phyloP scores from a whole-genome alignment of 1,140 invertebrate genomes.

The Carposina sasakii region DNA sequence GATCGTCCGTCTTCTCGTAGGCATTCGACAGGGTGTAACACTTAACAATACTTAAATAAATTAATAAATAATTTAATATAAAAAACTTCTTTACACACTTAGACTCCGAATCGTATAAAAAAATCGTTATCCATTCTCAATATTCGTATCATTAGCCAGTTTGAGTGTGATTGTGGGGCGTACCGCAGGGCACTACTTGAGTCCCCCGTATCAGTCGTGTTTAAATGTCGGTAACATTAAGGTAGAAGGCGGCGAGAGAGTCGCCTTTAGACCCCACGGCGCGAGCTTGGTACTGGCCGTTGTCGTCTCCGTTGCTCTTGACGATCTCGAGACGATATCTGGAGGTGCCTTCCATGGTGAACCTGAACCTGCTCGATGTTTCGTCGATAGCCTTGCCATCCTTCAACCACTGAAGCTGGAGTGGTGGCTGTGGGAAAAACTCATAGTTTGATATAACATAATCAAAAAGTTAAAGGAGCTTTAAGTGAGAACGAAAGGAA shows the following conservation, averaged over 20 bases:
- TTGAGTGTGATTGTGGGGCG: conserved; percentile 20
- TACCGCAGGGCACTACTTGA: conserved; percentile 38
- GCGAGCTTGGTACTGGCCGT: conserved; percentile 92
- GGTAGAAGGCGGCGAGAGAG: conserved; percentile 86
- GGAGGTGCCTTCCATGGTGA: conserved; percentile 85
- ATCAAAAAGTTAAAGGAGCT: no score
- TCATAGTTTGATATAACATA: no score
- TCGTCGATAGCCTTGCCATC: conserved; percentile 90
- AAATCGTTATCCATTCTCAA: conserved; percentile 50
- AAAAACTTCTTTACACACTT: conserved; percentile 56
- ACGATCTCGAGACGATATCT: conserved; percentile 84
- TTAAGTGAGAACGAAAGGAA: no score
- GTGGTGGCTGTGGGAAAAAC: conserved; percentile 56
- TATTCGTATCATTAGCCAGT: conserved; percentile 32
- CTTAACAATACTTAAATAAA: conserved; percentile 62
- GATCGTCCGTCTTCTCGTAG: conserved; percentile 51
- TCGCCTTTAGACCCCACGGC: conserved; percentile 90
- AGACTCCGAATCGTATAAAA: conserved; percentile 66
- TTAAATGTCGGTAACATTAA: conserved; percentile 80
- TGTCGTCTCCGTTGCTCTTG: conserved; percentile 83
- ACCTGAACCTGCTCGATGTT: conserved; percentile 83
- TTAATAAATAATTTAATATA: conserved; percentile 58
- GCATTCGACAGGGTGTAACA: conserved; percentile 66
- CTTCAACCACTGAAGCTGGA: conserved; percentile 87
- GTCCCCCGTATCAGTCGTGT: conserved; percentile 26